A percentile compares a stretch with the other conserved stretches of the same genome.
Evolutionary conservation across 2,888 invertebrate genomes (phyloP).

Genomic region (Zhuqinia jingwanae): DNA sequence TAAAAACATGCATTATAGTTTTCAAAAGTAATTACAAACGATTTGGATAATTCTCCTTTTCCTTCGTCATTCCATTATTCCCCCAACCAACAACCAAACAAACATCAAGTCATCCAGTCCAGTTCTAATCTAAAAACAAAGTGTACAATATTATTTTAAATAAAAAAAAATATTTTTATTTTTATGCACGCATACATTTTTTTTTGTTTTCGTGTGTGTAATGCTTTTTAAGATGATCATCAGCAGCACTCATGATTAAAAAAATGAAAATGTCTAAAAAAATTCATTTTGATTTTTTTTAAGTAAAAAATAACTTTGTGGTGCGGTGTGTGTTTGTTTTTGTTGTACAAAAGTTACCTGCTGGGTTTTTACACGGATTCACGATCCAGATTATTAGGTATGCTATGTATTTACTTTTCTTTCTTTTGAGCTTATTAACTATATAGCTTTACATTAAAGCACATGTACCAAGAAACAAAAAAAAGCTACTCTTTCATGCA

Average conservation of each 20-base stretch:
- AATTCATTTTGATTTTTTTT: background rate
- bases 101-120: conserved; percentile 9
- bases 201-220: conserved; percentile 37
- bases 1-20: background rate
- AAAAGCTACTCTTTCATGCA: conserved; percentile 31
- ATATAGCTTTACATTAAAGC: too few species aligned
- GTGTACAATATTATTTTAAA: too few species aligned
- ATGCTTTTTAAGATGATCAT: conserved; percentile 32
- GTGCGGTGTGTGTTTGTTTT: conserved; percentile 49
- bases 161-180: conserved; percentile 6
- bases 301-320: background rate
- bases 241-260: conserved; percentile 10
- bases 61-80: conserved; percentile 18
- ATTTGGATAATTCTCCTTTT: conserved; percentile 65
- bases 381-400: conserved; percentile 58
- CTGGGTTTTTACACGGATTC: conserved; percentile 70
- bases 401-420: too few species aligned
- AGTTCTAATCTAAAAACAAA: conserved; percentile 48
- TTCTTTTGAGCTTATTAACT: background rate
- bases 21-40: conserved; percentile 64
- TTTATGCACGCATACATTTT: conserved; percentile 49
- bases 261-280: conserved; percentile 34
- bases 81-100: background rate
- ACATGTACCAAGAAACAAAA: background rate
- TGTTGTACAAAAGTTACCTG: conserved; percentile 33